A percentile compares a stretch with the other conserved stretches of the same genome.
Evolutionary conservation across 2,113 vertebrate genomes (phyloP).

Genomic region (Orientallactaga bullata): DNA sequence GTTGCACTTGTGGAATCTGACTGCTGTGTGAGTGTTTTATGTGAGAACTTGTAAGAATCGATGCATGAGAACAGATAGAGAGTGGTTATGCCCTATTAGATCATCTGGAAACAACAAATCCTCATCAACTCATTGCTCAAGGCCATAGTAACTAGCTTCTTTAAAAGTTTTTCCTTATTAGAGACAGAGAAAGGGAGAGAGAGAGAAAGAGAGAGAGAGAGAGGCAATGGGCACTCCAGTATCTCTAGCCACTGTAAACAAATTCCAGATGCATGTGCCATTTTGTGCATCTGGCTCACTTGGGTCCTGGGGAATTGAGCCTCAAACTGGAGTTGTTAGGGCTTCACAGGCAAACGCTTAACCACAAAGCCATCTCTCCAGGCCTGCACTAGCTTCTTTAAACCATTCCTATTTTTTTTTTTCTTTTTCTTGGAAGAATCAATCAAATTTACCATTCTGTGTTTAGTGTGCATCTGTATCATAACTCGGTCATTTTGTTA

Average conservation of each 20-base stretch:
- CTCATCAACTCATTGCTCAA: background rate
- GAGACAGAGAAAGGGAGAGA: no score
- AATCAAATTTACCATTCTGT: background rate
- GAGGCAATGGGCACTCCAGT: no score
- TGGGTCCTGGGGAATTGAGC: no score
- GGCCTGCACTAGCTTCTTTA: background rate
- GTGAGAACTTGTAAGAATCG: background rate
- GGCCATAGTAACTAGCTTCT: background rate
- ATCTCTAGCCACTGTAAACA: no score
- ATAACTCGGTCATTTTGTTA: background rate
- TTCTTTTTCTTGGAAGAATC: background rate
- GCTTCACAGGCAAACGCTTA: no score
- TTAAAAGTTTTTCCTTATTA: no score
- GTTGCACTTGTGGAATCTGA: background rate
- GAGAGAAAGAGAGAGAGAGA: no score
- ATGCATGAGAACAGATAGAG: background rate
- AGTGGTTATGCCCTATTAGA: background rate
- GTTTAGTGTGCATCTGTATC: background rate
- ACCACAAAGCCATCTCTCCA: no score
- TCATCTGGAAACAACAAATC: background rate
- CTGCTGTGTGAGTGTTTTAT: background rate
- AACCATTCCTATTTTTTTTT: background rate
- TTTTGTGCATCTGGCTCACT: no score
- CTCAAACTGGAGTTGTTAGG: no score
- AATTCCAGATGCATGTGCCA: no score